A percentile compares a stretch with the other conserved stretches of the same genome.
phyloP scores from a whole-genome alignment of 2,888 invertebrate species.

The Rhimphoctona megacephalus region DNA sequence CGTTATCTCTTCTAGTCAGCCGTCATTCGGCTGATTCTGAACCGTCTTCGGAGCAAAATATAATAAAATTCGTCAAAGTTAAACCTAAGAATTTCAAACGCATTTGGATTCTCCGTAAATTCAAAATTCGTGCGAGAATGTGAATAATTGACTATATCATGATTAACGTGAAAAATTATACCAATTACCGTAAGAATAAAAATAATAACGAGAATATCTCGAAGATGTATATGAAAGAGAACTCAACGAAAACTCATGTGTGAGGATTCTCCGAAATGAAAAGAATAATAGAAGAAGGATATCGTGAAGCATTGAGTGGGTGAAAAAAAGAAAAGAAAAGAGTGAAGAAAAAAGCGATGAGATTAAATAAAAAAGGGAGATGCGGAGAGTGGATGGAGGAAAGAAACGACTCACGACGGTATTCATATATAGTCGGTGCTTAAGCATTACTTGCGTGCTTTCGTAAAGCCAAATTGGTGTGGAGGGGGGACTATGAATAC shows the following conservation, averaged over 20 bases:
- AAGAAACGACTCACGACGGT: slow-evolving; percentile 11
- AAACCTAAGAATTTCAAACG: not conserved
- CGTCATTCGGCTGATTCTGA: not conserved
- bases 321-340: not conserved
- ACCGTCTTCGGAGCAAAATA: not conserved
- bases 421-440: too few relatives aligned
- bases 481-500: too few relatives aligned
- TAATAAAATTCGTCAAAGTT: not conserved
- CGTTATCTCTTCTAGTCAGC: not conserved
- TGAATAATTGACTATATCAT: not conserved
- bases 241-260: not conserved
- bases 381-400: slow-evolving; percentile 26
- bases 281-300: not conserved
- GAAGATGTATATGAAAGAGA: not conserved
- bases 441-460: too few relatives aligned
- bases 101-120: not conserved
- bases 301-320: not conserved
- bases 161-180: not conserved
- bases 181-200: not conserved
- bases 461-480: too few relatives aligned
- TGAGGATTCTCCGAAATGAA: not conserved
- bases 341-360: slow-evolving; percentile 16
- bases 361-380: slow-evolving; percentile 6
- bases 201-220: not conserved
- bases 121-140: not conserved